A percentile compares a stretch with the other conserved stretches of the same genome.
These are phyloP conservation scores for Ageneiosus marmoratus DNA, from an alignment of 2,113 vertebrate genomes.

Conservation along the genomic window DNA sequence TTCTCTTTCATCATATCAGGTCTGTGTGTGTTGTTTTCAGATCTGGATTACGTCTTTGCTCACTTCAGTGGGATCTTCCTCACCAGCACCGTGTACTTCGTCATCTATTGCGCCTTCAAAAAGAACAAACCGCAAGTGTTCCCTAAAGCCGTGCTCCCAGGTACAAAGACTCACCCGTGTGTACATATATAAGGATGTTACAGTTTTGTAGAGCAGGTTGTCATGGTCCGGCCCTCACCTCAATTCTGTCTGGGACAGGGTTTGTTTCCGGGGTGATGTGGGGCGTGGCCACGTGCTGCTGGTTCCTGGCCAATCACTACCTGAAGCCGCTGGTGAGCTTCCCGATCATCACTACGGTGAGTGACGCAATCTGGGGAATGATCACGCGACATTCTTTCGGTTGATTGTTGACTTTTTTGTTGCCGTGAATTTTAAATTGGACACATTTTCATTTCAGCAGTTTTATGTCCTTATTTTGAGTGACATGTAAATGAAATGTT, in stretches of 20 bases:
- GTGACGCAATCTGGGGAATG: constrained; percentile 43
- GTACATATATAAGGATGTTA: too few relatives aligned
- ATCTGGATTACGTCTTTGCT: constrained; percentile 87
- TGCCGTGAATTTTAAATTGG: too few relatives aligned
- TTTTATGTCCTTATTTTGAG: too few relatives aligned
- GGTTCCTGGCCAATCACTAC: constrained; percentile 83
- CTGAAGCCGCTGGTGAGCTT: constrained; percentile 84
- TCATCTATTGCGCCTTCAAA: constrained; percentile 77
- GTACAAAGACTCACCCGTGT: neutral
- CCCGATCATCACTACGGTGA: constrained; percentile 85
- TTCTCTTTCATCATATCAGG: too few relatives aligned
- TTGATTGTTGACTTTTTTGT: neutral
- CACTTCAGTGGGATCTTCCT: constrained; percentile 86
- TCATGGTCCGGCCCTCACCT: neutral
- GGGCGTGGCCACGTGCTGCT: constrained; percentile 82
- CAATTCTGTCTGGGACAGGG: constrained; percentile 60
- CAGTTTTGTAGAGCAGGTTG: neutral
- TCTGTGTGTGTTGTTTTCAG: constrained; percentile 59
- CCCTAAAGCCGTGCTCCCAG: constrained; percentile 70
- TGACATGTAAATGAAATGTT: neutral
- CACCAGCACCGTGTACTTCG: constrained; percentile 82
- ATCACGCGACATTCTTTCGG: neutral
- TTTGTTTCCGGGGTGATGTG: constrained; percentile 82
- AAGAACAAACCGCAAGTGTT: constrained; percentile 81
- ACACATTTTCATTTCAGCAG: too few relatives aligned